These are phyloP conservation scores for Melieria crassipennis DNA, from an alignment of 2,888 invertebrate genomes.

Conservation along the genomic window DNA sequence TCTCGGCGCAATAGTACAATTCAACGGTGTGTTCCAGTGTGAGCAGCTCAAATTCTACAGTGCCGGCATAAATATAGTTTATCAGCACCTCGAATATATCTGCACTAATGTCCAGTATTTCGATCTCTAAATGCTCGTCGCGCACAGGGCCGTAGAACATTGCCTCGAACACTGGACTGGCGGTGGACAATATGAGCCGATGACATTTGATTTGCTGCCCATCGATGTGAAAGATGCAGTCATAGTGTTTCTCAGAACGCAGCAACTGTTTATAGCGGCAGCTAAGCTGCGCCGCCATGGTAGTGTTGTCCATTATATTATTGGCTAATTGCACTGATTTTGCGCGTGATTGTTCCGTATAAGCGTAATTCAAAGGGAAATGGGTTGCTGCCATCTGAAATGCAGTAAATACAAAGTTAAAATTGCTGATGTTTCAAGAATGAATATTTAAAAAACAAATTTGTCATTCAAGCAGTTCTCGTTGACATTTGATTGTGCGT, in stretches of 20 bases:
- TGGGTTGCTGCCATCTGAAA: constrained; percentile 41
- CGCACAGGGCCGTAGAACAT: constrained; percentile 82
- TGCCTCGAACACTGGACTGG: constrained; percentile 88
- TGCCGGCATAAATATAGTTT: constrained; percentile 61
- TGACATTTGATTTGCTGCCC: constrained; percentile 74
- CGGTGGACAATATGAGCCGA: constrained; percentile 82
- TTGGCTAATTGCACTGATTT: constrained; percentile 45
- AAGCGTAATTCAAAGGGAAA: constrained; percentile 21
- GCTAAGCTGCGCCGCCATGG: constrained; percentile 46
- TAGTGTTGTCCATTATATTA: constrained; percentile 39
- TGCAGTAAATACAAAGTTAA: too few relatives aligned
- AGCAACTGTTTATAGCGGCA: constrained; percentile 59
- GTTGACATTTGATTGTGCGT: too few relatives aligned
- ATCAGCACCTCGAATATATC: constrained; percentile 64
- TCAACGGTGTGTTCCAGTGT: constrained; percentile 61
- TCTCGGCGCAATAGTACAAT: constrained; percentile 63
- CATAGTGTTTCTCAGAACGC: constrained; percentile 58
- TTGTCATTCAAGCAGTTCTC: too few relatives aligned
- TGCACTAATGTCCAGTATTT: constrained; percentile 65
- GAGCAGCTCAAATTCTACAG: constrained; percentile 53
- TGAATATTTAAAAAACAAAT: too few relatives aligned
- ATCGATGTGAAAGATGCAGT: constrained; percentile 62
- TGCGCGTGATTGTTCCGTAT: constrained; percentile 4
- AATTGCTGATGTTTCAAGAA: too few relatives aligned
- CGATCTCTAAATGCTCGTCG: constrained; percentile 65